Base-by-base conservation (phyloP, 2,113 vertebrate species). In the Paramisgurnus dabryanus region DNA sequence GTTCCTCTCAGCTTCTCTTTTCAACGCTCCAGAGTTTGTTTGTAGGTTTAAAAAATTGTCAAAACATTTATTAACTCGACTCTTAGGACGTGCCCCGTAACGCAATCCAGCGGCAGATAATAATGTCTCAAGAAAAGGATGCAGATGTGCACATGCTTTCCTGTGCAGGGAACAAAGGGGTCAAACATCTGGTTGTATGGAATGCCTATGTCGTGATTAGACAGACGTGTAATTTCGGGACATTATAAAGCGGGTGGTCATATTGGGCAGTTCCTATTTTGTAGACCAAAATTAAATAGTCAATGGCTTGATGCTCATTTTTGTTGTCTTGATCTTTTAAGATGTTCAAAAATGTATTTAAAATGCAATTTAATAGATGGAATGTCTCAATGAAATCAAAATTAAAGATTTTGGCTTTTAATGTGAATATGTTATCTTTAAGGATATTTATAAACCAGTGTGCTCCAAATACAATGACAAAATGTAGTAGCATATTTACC, bases 1-100 rank as follows among this genome's bases (percentile, higher is more conserved):
- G 79, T 85, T 41, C 64, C 27, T 39, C 22, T n/a, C 72, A 67
- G 50, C 55, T 80, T 61, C 67, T 70, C 74, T 78, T 73, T 79
- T 76, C 79, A 73, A 73, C 63, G 57, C 67, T 12, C 18, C 34
- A 39, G 13, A 67, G 67, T 67, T 76, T 58, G 13, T 82, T 71
- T 64, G 45, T 74, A 61, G 15, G 17, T 57, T 18, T 58, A 39
- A 43, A 72, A 58, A 72, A 53, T 5, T 41, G 69, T 58, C 53
- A 18, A 58, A 41, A 72, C 69, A 58, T 58, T 58, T 39, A 61
- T 63, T 50, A 55, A 55, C 73, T 63, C 39, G 15, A 50, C 47
- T 5, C 41, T 50, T 67, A 50, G 34, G 22, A 61, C 65, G 39
- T 40, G 17, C 60, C 41, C 72, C 11, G 68, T 17, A 70, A 41